Base-by-base conservation (phyloP, 2,113 vertebrate genomes). In the Salvelinus fontinalis region DNA sequence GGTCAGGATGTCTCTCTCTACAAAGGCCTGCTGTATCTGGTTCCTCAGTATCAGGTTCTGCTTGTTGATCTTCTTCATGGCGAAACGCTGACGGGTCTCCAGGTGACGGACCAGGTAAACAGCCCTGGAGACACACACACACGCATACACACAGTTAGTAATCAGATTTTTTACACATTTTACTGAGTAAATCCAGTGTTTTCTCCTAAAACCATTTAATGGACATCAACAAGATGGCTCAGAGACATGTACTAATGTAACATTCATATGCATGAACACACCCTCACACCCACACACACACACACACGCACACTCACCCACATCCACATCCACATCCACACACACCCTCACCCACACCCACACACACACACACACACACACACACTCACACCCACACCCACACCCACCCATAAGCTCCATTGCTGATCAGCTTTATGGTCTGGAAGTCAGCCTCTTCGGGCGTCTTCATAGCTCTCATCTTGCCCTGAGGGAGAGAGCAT, bases 61-160 rank as follows among this genome's bases (percentile, higher is more conserved):
- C 82, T 98, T 98, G 89, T 98, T 98, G 80, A 98, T 98, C 89
- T 97, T 97, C 92, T 98, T 98, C 96, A 98, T 97, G 27, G 97
- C 97, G 0, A 98, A 97, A 48, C 97, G 94, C 85, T 98, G 97
- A 0, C 96, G 91, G 0, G 95, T 96, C 74, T 97, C 96, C 5
- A 92, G 86, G 78, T 98, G 96, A 11, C 97, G 94, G 77, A 98
- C 97, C 84, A 98, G 91, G 85, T 98, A 97, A 62, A 98, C 96
- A 0, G 96, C 96, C 0, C 96, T 97, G 87, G 18, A 75, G 34
- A 80, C 60, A 75, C 59, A 67, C 22, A 72, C 22, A 72, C 29
- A 18, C 6, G 3, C 70, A 34, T 2, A n/a, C 18, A 54, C 29
- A 60, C 24, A 60, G 2, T 44, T 44, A 44, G 9, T 44, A 44